phyloP scores from a whole-genome alignment of 2,797 vertebrate genomes.

The Catharus ustulatus region DNA sequence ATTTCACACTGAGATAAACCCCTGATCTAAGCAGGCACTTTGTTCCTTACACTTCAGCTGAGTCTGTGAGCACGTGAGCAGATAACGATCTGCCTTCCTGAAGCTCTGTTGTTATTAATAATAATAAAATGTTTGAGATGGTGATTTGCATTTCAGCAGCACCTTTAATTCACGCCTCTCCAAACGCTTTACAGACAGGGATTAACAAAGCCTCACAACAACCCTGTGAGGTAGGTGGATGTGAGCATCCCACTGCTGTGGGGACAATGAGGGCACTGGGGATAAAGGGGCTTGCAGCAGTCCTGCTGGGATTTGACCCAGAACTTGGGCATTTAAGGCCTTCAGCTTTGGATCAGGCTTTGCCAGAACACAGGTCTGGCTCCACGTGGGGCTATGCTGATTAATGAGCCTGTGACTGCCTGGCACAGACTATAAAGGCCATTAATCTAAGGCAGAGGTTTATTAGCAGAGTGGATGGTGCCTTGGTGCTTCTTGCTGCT shows the following conservation, averaged over 20 bases:
- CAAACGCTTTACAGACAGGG: neutral
- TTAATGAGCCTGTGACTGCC: neutral
- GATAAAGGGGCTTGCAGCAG: neutral
- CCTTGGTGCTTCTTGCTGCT: slow-evolving; percentile 22
- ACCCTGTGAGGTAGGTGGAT: slow-evolving; percentile 3
- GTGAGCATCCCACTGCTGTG: neutral
- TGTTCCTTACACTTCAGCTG: neutral
- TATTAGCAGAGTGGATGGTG: neutral
- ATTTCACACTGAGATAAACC: neutral
- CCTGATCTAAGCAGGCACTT: neutral
- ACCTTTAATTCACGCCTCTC: slow-evolving; percentile 33
- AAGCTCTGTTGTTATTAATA: neutral
- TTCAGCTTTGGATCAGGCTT: neutral
- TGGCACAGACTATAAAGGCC: neutral
- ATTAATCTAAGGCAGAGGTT: neutral
- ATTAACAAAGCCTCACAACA: slow-evolving; percentile 25
- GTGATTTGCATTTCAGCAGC: slow-evolving; percentile 40
- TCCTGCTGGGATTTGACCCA: neutral
- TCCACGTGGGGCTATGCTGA: neutral
- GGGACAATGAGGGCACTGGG: neutral
- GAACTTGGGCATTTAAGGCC: neutral
- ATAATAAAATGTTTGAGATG: neutral
- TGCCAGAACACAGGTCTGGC: fast-evolving
- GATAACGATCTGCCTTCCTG: neutral
- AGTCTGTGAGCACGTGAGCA: neutral